Evolutionary conservation across 2,888 invertebrate genomes (phyloP).

Genomic region (Cheiracanthium punctorium): DNA sequence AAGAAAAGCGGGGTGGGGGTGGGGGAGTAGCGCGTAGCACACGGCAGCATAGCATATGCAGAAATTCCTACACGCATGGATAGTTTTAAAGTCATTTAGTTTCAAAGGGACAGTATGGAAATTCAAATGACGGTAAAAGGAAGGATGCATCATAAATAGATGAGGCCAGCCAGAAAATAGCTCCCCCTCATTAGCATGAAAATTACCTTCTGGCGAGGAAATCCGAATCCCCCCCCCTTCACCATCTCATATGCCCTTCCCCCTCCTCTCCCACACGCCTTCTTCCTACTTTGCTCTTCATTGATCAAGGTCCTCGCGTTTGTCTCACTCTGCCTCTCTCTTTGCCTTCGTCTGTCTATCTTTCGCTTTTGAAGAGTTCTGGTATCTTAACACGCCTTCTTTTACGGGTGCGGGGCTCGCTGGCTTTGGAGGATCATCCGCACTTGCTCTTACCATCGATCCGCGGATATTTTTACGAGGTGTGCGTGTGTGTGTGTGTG

Average conservation of each 20-base stretch:
- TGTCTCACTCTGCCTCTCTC: slow-evolving; percentile 16
- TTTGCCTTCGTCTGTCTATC: neutral
- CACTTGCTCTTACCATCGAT: slow-evolving; percentile 18
- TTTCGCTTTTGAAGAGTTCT: slow-evolving; percentile 1
- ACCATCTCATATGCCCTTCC: neutral
- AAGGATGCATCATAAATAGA: slow-evolving; percentile 68
- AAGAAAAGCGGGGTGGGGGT: neutral
- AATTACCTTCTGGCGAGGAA: slow-evolving; percentile 64
- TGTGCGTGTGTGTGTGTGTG: too few relatives aligned
- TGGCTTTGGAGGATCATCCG: slow-evolving; percentile 42
- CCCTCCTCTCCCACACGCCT: too few relatives aligned
- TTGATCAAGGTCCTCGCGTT: slow-evolving; percentile 51
- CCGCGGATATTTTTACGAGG: slow-evolving; percentile 25
- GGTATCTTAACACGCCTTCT: slow-evolving; percentile 33
- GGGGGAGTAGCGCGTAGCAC: neutral
- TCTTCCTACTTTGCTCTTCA: slow-evolving; percentile 47
- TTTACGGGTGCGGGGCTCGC: slow-evolving; percentile 2
- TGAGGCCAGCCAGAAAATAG: slow-evolving; percentile 68
- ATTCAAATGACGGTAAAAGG: slow-evolving; percentile 57
- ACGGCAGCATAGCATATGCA: slow-evolving; percentile 34
- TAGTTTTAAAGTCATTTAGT: slow-evolving; percentile 70
- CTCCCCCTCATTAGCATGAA: slow-evolving; percentile 68
- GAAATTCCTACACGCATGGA: slow-evolving; percentile 51
- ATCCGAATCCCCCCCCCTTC: slow-evolving; percentile 14
- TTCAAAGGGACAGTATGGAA: slow-evolving; percentile 65